A percentile compares a stretch with the other conserved stretches of the same genome.
Evolutionary conservation across 1,140 invertebrate genomes (phyloP).

Genomic region (Triops cancriformis): DNA sequence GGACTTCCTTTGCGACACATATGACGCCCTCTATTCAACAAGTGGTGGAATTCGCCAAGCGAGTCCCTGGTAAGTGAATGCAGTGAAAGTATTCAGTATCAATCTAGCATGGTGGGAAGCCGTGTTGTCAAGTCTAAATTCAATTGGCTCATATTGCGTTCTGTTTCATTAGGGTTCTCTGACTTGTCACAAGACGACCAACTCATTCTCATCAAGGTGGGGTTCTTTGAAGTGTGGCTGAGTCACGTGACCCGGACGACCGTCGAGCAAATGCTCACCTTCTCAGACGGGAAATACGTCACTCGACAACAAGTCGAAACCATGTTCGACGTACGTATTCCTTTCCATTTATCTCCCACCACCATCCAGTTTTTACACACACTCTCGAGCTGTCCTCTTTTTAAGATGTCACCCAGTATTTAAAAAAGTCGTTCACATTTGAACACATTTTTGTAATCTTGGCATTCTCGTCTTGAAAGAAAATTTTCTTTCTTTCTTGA

Average conservation of each 20-base stretch:
- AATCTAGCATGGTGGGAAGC: too few relatives aligned
- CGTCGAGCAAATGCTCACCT: conserved; percentile 69
- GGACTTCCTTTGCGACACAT: conserved; percentile 52
- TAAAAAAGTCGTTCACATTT: too few relatives aligned
- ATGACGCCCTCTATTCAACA: conserved; percentile 79
- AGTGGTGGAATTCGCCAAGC: conserved; percentile 88
- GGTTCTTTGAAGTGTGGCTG: conserved; percentile 95
- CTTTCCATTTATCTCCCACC: not conserved
- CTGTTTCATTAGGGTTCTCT: conserved; percentile 54
- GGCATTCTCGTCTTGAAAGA: too few relatives aligned
- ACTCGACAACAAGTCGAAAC: conserved; percentile 75
- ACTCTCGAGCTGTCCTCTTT: conserved; percentile 10
- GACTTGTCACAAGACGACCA: conserved; percentile 84
- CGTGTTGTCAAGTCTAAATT: not conserved
- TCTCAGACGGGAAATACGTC: conserved; percentile 83
- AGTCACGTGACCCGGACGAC: conserved; percentile 62
- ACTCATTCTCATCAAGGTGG: conserved; percentile 86
- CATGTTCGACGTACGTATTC: conserved; percentile 80
- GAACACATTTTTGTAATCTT: too few relatives aligned
- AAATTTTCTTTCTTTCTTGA: not conserved
- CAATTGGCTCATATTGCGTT: not conserved
- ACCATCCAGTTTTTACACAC: conserved; percentile 23
- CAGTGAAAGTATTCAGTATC: not conserved
- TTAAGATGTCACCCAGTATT: too few relatives aligned
- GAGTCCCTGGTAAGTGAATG: conserved; percentile 57